Evolutionary conservation across 1,140 invertebrate genomes (phyloP).

Genomic region (Periplaneta americana): DNA sequence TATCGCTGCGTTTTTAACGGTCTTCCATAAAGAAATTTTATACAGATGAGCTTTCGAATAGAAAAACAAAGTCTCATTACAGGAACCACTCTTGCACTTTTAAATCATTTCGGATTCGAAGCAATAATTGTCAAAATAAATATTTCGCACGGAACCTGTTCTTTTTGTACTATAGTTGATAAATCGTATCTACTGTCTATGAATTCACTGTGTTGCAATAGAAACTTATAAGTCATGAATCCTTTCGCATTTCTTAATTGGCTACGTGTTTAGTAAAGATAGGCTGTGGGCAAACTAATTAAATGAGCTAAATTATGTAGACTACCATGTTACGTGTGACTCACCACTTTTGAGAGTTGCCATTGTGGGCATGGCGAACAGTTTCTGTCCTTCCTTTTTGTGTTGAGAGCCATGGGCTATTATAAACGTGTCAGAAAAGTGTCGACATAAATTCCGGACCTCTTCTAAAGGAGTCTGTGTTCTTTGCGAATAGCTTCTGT

Average conservation of each 20-base stretch:
- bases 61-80: not conserved
- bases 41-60: not conserved
- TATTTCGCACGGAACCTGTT: not conserved
- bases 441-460: not conserved
- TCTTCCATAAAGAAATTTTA: not conserved
- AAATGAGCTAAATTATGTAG: not conserved
- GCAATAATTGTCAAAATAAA: not conserved
- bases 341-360: not conserved
- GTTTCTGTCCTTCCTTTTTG: not conserved
- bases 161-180: not conserved
- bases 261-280: not conserved
- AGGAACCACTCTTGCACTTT: not conserved
- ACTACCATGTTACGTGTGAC: not conserved
- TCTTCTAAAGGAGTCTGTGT: not conserved
- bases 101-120: not conserved
- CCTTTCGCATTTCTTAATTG: not conserved
- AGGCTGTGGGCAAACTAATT: not conserved
- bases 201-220: not conserved
- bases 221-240: not conserved
- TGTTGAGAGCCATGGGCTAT: not conserved
- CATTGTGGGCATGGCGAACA: not conserved
- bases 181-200: not conserved
- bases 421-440: not conserved
- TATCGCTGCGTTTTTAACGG: not conserved
- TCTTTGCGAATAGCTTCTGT: not conserved